Evolutionary conservation across 2,113 vertebrate genomes (phyloP), one percentile per base, ranked within the genome.

Genomic region (Chlamydotis undulata): DNA sequence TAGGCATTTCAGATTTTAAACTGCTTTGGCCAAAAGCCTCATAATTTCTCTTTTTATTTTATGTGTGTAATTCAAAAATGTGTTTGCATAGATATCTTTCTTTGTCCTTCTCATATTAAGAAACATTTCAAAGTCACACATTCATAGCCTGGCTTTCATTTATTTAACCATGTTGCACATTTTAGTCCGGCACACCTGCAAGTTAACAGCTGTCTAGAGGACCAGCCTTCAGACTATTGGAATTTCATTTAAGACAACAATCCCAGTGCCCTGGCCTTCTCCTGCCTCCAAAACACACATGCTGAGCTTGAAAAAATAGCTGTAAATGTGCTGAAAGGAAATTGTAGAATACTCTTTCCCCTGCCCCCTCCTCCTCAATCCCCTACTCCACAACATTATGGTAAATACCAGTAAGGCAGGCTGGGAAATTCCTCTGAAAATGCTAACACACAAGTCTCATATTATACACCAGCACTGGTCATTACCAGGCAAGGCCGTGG

Each of bases 171-270:
- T 6, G 0, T 28, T 67, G 83, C 50, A 82, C 45, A 15, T 89
- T 96, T 87, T 35, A 57, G 87, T 12, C 71, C 4, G 10, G 92
- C 90, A 96, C 96, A 97, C 92, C 96, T 97, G 92, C 82, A 61
- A 77, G 79, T 94, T 97, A 94, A 96, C 0, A 3, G 59, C 93
- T 84, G 69, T 81, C 94, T 93, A 75, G 94, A 97, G 94, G 96
- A 47, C 25, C 87, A 90, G 69, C 19, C 57, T 90, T 93, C 39
- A 79, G 78, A 90, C 49, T 82, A 67, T 15, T 90, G 95, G 94
- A 97, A 96, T 97, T 96, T 90, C 89, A 93, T 95, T 97, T 92
- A 82, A 90, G 79, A 94, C 92, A 97, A 90, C 90, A 94, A 65
- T 89, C 60, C 1, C 2, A 90, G 89, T 65, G 69, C 68, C 53